These are phyloP conservation scores for Rhabdophis nuchalis DNA, from an alignment of 2,797 vertebrate genomes.

Conservation along the genomic window DNA sequence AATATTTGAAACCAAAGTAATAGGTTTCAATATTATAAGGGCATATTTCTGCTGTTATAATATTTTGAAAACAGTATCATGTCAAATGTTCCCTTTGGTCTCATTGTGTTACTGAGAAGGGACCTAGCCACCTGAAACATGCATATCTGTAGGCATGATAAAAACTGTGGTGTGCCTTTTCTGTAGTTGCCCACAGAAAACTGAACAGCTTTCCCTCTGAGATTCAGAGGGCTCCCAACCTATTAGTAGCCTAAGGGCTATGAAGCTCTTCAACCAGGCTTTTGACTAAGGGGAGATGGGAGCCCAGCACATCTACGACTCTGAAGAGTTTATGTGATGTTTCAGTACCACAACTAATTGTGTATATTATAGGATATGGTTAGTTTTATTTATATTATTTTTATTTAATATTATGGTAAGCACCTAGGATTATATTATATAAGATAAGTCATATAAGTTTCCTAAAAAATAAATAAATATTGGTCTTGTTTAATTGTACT, in stretches of 20 bases:
- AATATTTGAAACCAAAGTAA: no score
- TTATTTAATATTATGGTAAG: not conserved
- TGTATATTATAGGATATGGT: not conserved
- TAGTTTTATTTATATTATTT: not conserved
- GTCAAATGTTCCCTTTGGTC: not conserved
- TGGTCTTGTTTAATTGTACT: not conserved
- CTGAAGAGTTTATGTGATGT: not conserved
- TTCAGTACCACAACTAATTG: not conserved
- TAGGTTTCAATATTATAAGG: not conserved
- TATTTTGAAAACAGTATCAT: not conserved
- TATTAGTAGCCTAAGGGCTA: not conserved
- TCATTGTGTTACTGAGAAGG: not conserved
- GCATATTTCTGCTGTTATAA: no score
- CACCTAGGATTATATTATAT: not conserved
- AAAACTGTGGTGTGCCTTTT: not conserved
- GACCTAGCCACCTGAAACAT: not conserved
- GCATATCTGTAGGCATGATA: not conserved
- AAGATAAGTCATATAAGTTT: not conserved
- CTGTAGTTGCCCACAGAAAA: not conserved
- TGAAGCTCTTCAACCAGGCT: not conserved
- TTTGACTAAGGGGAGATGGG: not conserved
- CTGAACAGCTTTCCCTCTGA: not conserved
- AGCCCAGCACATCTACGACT: not conserved
- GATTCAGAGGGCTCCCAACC: not conserved
- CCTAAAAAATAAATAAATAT: not conserved